Percentiles rank a stretch among this genome's conserved stretches.
phyloP scores from a whole-genome alignment of 1,140 invertebrate species.

The Phortica variegata region DNA sequence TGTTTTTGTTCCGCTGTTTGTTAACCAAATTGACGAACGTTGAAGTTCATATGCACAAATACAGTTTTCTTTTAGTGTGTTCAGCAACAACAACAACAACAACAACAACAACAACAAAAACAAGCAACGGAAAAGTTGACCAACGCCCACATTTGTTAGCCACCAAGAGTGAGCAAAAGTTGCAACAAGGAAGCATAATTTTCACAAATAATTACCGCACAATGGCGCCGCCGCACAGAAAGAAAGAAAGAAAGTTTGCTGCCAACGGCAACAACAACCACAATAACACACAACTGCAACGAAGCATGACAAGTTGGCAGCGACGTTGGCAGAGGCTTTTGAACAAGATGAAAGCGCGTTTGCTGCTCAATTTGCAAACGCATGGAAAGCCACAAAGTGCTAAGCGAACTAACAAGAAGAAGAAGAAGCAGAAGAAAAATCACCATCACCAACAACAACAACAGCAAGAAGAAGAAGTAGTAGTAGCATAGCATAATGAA shows the following conservation, averaged over 20 bases:
- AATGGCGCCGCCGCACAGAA: too few species aligned
- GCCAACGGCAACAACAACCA: constrained; percentile 28
- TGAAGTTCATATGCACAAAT: too few species aligned
- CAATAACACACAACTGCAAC: constrained; percentile 30
- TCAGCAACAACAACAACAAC: background rate
- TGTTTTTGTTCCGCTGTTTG: too few species aligned
- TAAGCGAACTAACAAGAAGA: background rate
- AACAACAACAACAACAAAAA: background rate
- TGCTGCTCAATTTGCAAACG: too few species aligned
- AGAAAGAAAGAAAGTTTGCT: constrained; percentile 25
- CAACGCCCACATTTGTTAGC: too few species aligned
- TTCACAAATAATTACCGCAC: too few species aligned
- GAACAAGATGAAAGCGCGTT: background rate
- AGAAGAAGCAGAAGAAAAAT: too few species aligned
- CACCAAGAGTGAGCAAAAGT: background rate
- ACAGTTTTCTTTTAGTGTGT: background rate
- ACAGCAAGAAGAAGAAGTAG: too few species aligned
- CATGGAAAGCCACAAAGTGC: constrained; percentile 1
- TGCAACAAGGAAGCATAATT: too few species aligned
- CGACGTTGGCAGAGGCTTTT: background rate
- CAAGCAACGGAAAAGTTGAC: background rate
- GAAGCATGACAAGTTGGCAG: constrained; percentile 6
- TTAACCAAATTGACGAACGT: too few species aligned
- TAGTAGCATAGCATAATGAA: too few species aligned
- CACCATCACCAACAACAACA: too few species aligned